Evolutionary conservation across 2,113 vertebrate species (phyloP).

Genomic region (Scytalopus superciliaris): DNA sequence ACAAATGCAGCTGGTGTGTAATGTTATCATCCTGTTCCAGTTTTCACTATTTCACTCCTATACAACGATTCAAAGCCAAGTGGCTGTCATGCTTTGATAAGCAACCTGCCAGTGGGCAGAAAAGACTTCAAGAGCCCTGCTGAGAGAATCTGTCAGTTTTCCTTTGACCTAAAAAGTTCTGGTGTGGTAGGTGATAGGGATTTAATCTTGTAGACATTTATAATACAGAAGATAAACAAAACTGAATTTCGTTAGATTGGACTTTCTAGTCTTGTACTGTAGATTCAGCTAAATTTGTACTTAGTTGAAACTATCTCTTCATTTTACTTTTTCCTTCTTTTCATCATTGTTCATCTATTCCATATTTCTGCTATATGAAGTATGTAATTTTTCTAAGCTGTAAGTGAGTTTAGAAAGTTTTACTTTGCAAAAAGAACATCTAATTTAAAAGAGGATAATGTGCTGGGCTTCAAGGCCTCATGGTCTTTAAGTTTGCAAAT

Average conservation of each 20-base stretch:
- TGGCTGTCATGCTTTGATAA: constrained; percentile 15
- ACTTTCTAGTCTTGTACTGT: background rate
- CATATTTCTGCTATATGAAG: background rate
- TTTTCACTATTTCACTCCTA: background rate
- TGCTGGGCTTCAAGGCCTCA: background rate
- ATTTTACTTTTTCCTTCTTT: background rate
- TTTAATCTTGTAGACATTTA: background rate
- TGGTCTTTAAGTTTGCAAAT: background rate
- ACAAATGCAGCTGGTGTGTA: constrained; percentile 32
- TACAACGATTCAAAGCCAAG: constrained; percentile 22
- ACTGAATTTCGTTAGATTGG: background rate
- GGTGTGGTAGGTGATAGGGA: background rate
- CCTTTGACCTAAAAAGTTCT: constrained; percentile 32
- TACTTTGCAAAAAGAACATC: background rate
- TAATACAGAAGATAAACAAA: background rate
- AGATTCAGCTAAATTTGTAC: background rate
- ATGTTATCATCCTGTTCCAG: background rate
- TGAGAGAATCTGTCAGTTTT: constrained; percentile 25
- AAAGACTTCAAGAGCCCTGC: background rate
- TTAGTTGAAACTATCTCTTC: background rate
- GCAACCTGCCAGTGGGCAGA: constrained; percentile 27
- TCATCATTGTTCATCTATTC: background rate
- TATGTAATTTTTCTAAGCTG: background rate
- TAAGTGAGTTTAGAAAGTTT: background rate
- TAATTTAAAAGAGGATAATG: background rate